Evolutionary conservation across 2,797 vertebrate genomes (phyloP), one percentile per base, ranked within the genome.

Genomic region (Chanos chanos): DNA sequence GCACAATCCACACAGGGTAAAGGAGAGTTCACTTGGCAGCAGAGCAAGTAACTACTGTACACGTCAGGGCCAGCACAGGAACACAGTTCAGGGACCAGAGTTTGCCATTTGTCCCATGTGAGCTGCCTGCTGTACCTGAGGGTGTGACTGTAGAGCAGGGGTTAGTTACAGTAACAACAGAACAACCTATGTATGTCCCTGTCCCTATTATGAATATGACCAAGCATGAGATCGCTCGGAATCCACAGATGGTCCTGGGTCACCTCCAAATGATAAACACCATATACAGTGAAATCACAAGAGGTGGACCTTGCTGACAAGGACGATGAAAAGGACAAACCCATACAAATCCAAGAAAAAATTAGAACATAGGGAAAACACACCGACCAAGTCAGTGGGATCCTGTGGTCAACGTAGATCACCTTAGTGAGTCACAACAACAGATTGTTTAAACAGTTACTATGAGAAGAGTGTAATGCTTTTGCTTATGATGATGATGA

Each of bases 231-330:
- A 54, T 64, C 6, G 40, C 18, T 4, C 7, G 75, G 1, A 3
- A n/a, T 0, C 45, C 33, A 2, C 4, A 3, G 16, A 34, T 50
- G 25, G 37, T 57, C 0, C 18, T 64, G 2, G 69, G 73, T 7
- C 44, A 66, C 3, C 39, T 69, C 1, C 22, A 71, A 13, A 9
- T 54, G 15, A n/a, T 66, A 5, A 61, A 33, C 45, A 4, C 34
- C 53, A 0, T 62, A 66, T 7, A 12, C 45, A 41, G 15, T 6
- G 13, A 41, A 24, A 18, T 37, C 4, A 1, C 7, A n/a, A 2
- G 2, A 7, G 1, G 3, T 39, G 3, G 3, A 8, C 9, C 2
- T 2, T n/a, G n/a, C n/a, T n/a, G n/a, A n/a, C 13, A 16, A 2
- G n/a, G 8, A 3, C 10, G 4, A 7, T 4, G 30, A 31, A 31